Conservation (phyloP, 2,113 vertebrate species). For the Carlito syrichta region DNA sequence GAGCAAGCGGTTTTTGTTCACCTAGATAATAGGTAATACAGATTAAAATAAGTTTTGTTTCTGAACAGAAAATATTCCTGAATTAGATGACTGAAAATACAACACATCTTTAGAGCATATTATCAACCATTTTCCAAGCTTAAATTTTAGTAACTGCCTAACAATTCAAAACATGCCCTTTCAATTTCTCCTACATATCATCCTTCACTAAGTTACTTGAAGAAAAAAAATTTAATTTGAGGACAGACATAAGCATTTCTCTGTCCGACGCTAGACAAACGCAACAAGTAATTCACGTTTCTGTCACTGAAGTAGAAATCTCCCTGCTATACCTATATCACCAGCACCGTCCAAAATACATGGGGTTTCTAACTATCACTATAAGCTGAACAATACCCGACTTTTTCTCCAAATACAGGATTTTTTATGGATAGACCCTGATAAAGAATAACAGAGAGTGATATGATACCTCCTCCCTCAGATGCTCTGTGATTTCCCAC, state of each 20-base stretch:
- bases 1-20: slow-evolving; percentile 58
- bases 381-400: slow-evolving; percentile 52
- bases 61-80: slow-evolving; percentile 59
- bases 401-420: slow-evolving; percentile 75
- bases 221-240: slow-evolving; percentile 12
- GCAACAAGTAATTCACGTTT: slow-evolving; percentile 81
- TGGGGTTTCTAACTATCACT: slow-evolving; percentile 6
- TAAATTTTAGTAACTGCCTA: slow-evolving; percentile 40
- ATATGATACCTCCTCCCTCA: slow-evolving; percentile 73
- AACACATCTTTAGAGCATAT: slow-evolving; percentile 33
- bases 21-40: slow-evolving; percentile 55
- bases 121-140: slow-evolving; percentile 35
- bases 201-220: neutral
- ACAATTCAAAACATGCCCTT: neutral
- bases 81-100: slow-evolving; percentile 68
- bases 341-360: neutral
- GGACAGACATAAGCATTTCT: slow-evolving; percentile 16
- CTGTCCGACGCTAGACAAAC: slow-evolving; percentile 45
- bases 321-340: neutral
- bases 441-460: slow-evolving; percentile 73
- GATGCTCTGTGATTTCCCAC: slow-evolving; percentile 78
- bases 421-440: slow-evolving; percentile 77
- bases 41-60: slow-evolving; percentile 64
- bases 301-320: slow-evolving; percentile 48
- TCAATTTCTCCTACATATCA: slow-evolving; percentile 24